These are phyloP conservation scores for Prunella fulvescens DNA, from an alignment of 2,113 vertebrate species.

Conservation along the genomic window DNA sequence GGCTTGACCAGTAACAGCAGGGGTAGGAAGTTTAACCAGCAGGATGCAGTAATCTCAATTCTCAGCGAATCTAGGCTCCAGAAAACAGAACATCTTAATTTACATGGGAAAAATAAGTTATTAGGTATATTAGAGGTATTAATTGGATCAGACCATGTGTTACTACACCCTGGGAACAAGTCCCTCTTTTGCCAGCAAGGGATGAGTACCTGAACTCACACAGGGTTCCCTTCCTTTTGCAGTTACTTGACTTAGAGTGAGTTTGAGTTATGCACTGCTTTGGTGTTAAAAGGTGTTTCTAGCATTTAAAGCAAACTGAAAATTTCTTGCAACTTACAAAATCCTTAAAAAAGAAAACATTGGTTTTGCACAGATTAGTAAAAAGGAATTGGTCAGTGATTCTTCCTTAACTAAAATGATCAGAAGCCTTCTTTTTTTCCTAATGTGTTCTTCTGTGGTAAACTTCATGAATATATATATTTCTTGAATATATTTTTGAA, in stretches of 20 bases:
- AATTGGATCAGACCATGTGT: neutral
- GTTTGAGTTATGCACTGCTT: neutral
- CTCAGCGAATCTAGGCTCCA: neutral
- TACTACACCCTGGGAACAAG: neutral
- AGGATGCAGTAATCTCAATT: neutral
- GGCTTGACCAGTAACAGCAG: neutral
- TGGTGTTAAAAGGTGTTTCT: neutral
- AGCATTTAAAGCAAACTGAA: neutral
- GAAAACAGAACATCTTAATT: neutral
- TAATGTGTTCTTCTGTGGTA: neutral
- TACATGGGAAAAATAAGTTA: neutral
- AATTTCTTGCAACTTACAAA: neutral
- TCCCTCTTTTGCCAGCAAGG: neutral
- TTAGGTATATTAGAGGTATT: neutral
- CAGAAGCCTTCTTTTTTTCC: neutral
- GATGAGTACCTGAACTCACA: neutral
- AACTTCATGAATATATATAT: neutral
- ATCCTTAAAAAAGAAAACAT: neutral
- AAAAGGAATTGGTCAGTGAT: neutral
- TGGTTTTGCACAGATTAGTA: neutral
- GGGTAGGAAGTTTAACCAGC: neutral
- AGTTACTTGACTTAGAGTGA: neutral
- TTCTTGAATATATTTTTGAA: neutral
- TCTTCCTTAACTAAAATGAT: neutral
- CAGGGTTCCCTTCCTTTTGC: fast-evolving